Evolutionary conservation across 2,113 vertebrate genomes (phyloP).

Genomic region (Sinocyclocheilus maitianheensis): DNA sequence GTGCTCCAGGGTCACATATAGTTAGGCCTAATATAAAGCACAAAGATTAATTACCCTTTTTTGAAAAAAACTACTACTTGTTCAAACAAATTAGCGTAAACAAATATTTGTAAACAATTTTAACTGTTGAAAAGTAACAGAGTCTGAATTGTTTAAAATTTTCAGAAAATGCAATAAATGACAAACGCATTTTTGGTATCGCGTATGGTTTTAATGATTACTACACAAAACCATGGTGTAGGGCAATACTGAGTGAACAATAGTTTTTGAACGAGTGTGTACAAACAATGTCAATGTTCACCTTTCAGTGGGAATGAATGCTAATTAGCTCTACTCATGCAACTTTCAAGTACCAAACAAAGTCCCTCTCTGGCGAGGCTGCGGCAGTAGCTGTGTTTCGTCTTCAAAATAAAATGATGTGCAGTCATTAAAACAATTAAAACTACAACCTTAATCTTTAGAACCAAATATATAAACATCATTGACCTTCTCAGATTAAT

Average conservation of each 20-base stretch:
- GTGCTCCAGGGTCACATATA: too few relatives aligned
- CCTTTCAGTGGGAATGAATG: background rate
- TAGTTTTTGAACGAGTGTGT: slow-evolving; percentile 59
- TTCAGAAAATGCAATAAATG: slow-evolving; percentile 27
- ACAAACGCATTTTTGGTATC: slow-evolving; percentile 50
- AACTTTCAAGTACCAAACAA: background rate
- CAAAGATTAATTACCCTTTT: too few relatives aligned
- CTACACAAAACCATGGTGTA: slow-evolving; percentile 71
- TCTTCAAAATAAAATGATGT: slow-evolving; percentile 40
- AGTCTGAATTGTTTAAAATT: background rate
- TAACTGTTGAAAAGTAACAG: too few relatives aligned
- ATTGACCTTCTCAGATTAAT: slow-evolving; percentile 51
- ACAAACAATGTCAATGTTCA: slow-evolving; percentile 45
- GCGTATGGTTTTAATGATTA: slow-evolving; percentile 68
- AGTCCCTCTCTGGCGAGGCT: background rate
- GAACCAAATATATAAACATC: slow-evolving; percentile 47
- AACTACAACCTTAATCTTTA: slow-evolving; percentile 47
- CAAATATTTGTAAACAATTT: too few relatives aligned
- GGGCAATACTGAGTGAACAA: slow-evolving; percentile 66
- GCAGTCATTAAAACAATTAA: slow-evolving; percentile 27
- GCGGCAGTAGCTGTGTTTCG: slow-evolving; percentile 2
- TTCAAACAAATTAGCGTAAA: too few relatives aligned
- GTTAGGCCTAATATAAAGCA: too few relatives aligned
- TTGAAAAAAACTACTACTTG: too few relatives aligned
- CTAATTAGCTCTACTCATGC: background rate